Conservation (phyloP, 2,888 invertebrate genomes). For the Aproaerema taeniolella region DNA sequence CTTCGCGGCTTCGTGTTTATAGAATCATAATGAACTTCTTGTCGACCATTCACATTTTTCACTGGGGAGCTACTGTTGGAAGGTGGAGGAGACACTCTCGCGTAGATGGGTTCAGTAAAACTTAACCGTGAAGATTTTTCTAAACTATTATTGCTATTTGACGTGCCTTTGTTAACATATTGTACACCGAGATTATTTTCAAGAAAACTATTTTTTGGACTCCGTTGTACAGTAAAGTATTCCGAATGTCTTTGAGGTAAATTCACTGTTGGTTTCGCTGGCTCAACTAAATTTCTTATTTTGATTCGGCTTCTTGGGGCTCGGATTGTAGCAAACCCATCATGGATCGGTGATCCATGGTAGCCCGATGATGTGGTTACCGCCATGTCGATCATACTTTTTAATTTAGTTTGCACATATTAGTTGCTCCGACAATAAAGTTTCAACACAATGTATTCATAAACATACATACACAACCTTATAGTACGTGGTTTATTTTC, state of each 20-base stretch:
- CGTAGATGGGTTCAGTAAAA: conserved; percentile 69
- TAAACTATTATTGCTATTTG: conserved; percentile 24
- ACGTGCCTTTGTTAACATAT: conserved; percentile 44
- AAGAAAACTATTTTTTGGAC: conserved; percentile 59
- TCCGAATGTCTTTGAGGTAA: conserved; percentile 72
- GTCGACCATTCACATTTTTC: conserved; percentile 45
- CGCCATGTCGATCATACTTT: conserved; percentile 38
- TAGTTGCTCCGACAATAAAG: not conserved
- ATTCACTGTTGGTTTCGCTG: conserved; percentile 50
- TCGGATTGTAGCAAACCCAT: conserved; percentile 92
- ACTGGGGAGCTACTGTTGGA: conserved; percentile 58
- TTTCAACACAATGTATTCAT: not conserved
- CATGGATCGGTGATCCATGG: conserved; percentile 82
- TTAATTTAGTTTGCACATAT: not conserved
- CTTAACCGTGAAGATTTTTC: conserved; percentile 55
- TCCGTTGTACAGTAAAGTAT: conserved; percentile 69
- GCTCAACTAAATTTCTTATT: conserved; percentile 66
- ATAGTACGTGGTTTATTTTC: conserved; percentile 25
- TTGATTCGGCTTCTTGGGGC: conserved; percentile 75
- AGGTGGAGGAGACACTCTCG: conserved; percentile 62
- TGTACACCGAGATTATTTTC: conserved; percentile 60
- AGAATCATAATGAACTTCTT: conserved; percentile 67
- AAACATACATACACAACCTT: conserved; percentile 9
- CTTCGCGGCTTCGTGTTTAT: conserved; percentile 69
- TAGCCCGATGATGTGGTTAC: conserved; percentile 64